Conservation (phyloP, 2,797 vertebrate species). For the Channa striata region DNA sequence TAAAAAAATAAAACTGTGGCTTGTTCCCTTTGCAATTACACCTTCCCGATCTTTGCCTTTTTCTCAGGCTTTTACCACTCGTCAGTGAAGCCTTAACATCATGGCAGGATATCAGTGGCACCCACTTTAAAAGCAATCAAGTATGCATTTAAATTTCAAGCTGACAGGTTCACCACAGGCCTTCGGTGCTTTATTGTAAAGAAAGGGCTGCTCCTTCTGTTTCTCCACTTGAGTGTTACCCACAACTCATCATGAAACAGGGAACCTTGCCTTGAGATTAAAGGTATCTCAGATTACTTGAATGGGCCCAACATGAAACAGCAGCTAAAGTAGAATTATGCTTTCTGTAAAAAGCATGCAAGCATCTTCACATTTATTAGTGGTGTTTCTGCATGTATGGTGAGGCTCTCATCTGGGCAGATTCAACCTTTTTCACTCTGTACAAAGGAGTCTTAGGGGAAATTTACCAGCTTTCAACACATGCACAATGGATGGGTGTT, state of each 20-base stretch:
- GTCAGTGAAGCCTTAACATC: conserved; percentile 65
- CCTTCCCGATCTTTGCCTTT: conserved; percentile 56
- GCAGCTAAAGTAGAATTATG: conserved; percentile 65
- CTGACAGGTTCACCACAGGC: conserved; percentile 57
- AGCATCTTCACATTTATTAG: conserved; percentile 52
- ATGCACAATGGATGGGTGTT: conserved; percentile 27
- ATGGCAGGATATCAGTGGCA: conserved; percentile 69
- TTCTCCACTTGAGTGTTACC: conserved; percentile 35
- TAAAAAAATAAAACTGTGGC: conserved; percentile 65
- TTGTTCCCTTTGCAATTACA: conserved; percentile 60
- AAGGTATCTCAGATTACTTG: conserved; percentile 62
- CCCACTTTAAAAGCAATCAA: conserved; percentile 79
- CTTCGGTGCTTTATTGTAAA: conserved; percentile 56
- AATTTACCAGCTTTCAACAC: conserved; percentile 44
- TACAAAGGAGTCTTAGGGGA: conserved; percentile 38
- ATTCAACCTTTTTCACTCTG: neutral
- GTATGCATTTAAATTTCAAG: conserved; percentile 68
- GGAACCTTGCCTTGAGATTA: conserved; percentile 65
- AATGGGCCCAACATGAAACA: conserved; percentile 59
- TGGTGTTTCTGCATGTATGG: conserved; percentile 13
- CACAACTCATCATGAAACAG: conserved; percentile 61
- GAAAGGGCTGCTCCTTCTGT: conserved; percentile 52
- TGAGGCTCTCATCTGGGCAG: conserved; percentile 16
- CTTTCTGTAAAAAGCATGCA: conserved; percentile 49
- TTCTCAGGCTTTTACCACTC: conserved; percentile 69